Conservation (phyloP, 2,113 vertebrate genomes). For the Gavia stellata region DNA sequence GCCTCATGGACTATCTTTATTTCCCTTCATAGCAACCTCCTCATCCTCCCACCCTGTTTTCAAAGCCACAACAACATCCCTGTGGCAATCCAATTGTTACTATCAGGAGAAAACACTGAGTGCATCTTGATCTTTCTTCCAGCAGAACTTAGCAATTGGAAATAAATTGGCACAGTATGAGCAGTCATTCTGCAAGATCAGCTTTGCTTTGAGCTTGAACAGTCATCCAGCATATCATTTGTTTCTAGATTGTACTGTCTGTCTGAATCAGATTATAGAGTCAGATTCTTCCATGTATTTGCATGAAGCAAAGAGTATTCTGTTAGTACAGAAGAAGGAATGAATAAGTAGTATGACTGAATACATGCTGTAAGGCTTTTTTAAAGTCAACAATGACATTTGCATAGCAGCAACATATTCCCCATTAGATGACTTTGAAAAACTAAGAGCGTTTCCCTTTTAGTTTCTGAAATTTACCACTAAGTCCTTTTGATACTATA, state of each 20-base stretch:
- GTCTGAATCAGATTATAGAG: neutral
- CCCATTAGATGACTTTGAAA: neutral
- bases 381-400: neutral
- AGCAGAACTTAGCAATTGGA: neutral
- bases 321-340: neutral
- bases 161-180: neutral
- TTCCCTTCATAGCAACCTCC: neutral
- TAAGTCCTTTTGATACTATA: neutral
- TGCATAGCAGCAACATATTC: neutral
- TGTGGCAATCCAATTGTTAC: neutral
- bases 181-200: neutral
- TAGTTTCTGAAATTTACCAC: neutral
- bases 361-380: neutral
- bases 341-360: neutral
- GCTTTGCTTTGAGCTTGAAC: neutral
- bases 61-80: neutral
- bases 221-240: neutral
- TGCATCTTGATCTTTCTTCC: neutral
- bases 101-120: neutral
- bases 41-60: neutral
- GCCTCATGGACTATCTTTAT: neutral
- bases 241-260: neutral
- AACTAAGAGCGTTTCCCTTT: neutral
- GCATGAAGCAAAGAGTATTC: neutral
- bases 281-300: neutral